phyloP scores from a whole-genome alignment of 2,113 vertebrate genomes.

The Gambusia holbrooki region DNA sequence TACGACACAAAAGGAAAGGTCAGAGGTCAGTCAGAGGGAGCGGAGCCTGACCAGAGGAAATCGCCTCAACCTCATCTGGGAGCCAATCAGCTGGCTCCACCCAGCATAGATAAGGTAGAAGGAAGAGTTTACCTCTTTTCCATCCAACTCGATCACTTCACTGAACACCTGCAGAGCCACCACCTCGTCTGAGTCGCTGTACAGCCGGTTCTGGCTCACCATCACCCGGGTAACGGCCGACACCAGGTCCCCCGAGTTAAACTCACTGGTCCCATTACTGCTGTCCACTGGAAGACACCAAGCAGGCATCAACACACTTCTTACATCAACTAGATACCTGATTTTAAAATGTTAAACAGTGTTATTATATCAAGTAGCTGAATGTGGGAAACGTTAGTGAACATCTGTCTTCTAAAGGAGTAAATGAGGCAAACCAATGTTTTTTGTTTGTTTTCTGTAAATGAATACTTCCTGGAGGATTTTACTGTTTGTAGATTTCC shows the following conservation, averaged over 20 bases:
- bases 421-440: too few relatives aligned
- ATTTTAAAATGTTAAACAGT: too few relatives aligned
- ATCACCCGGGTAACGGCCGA: conserved; percentile 87
- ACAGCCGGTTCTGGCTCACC: conserved; percentile 86
- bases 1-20: background rate
- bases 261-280: conserved; percentile 69
- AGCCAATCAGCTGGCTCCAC: too few relatives aligned
- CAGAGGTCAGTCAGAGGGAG: background rate
- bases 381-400: too few relatives aligned
- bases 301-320: background rate
- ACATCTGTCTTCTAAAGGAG: too few relatives aligned
- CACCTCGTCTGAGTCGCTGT: conserved; percentile 82
- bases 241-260: conserved; percentile 79
- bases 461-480: too few relatives aligned
- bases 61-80: too few relatives aligned
- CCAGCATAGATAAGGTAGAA: background rate
- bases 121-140: conserved; percentile 82
- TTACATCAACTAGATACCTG: background rate
- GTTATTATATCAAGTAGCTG: too few relatives aligned
- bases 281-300: conserved; percentile 78
- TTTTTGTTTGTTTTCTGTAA: too few relatives aligned
- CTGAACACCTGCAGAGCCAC: conserved; percentile 87
- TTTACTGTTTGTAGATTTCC: too few relatives aligned
- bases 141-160: conserved; percentile 90
- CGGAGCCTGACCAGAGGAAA: background rate